phyloP scores from a whole-genome alignment of 1,140 invertebrate genomes.

The Asobara japonica region DNA sequence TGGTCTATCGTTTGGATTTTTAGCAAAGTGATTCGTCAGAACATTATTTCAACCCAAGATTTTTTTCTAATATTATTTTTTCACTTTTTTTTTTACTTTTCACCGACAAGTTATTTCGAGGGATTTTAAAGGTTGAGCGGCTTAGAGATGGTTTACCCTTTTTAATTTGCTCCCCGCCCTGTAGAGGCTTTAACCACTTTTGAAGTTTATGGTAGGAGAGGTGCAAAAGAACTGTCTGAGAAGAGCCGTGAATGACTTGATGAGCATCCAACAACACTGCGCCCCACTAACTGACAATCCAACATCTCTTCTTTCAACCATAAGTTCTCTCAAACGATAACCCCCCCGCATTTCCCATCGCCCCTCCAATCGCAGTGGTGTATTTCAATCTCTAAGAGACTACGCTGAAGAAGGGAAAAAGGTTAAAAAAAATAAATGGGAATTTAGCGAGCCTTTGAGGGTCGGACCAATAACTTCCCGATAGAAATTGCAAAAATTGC shows the following conservation, averaged over 20 bases:
- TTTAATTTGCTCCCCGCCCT: background rate
- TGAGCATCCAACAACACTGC: constrained; percentile 16
- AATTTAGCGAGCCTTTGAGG: too few species aligned
- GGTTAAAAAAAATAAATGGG: too few species aligned
- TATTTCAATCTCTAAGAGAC: background rate
- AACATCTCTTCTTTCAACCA: constrained; percentile 9
- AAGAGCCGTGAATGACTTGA: constrained; percentile 23
- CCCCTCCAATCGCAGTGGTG: background rate
- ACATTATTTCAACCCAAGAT: too few species aligned
- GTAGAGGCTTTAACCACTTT: background rate
- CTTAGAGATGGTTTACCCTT: background rate
- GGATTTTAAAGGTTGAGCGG: background rate
- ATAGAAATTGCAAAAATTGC: too few species aligned
- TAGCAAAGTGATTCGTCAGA: too few species aligned
- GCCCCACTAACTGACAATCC: constrained; percentile 2
- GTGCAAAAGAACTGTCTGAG: constrained; percentile 31
- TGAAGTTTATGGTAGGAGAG: constrained; percentile 13
- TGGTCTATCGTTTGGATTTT: too few species aligned
- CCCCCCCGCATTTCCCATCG: background rate
- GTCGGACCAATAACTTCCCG: too few species aligned
- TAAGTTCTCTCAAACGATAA: background rate
- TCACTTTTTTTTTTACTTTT: background rate
- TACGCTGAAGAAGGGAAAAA: too few species aligned
- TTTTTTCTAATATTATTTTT: too few species aligned
- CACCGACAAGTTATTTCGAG: background rate